Evolutionary conservation across 2,113 vertebrate genomes (phyloP).

Genomic region (Murina feae): DNA sequence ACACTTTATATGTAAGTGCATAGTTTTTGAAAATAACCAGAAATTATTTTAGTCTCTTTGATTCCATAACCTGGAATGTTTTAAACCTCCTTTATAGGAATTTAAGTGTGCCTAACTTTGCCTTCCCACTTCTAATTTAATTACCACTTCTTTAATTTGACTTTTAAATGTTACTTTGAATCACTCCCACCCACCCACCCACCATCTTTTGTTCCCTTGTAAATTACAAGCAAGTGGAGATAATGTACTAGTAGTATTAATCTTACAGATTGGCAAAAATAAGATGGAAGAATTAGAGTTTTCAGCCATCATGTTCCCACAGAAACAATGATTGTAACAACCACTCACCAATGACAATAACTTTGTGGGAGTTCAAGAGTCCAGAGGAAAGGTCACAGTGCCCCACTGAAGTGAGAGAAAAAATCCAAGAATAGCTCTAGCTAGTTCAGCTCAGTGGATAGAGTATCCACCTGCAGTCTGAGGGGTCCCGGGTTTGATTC

Average conservation of each 20-base stretch:
- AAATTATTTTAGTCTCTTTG: neutral
- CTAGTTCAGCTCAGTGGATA: too few species aligned
- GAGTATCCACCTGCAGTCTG: too few species aligned
- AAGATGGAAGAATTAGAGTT: neutral
- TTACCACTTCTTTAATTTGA: neutral
- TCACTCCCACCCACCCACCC: neutral
- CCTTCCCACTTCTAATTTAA: neutral
- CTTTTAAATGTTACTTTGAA: neutral
- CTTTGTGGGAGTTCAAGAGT: neutral
- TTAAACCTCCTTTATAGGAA: neutral
- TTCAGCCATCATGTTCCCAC: neutral
- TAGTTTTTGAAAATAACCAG: neutral
- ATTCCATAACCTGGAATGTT: neutral
- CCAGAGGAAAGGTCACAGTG: neutral
- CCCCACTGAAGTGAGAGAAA: neutral
- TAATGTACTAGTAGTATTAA: neutral
- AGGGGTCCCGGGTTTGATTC: too few species aligned
- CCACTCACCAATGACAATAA: neutral
- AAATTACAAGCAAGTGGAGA: neutral
- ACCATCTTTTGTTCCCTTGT: neutral
- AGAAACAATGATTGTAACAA: neutral
- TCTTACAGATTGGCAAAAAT: neutral
- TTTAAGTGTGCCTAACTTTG: neutral
- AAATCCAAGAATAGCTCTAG: neutral
- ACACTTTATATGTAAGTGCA: neutral